Evolutionary conservation across 2,888 invertebrate genomes (phyloP).

Genomic region (Myopa testacea): DNA sequence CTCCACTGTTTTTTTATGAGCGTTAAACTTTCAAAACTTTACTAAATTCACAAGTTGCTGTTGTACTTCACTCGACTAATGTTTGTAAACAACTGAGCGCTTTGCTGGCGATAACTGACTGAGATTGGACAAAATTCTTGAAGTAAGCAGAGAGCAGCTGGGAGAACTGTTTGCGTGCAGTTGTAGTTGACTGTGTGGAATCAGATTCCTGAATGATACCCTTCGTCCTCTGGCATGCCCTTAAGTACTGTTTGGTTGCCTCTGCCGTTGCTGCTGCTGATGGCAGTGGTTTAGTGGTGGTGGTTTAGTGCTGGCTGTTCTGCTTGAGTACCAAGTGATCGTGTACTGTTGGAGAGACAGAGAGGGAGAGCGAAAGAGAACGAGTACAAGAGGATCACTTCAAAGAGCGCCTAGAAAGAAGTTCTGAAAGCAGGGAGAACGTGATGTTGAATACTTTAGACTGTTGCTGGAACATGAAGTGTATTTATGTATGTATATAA

Average conservation of each 20-base stretch:
- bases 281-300: constrained; percentile 33
- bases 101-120: background rate
- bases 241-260: constrained; percentile 60
- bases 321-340: constrained; percentile 43
- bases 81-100: constrained; percentile 43
- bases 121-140: constrained; percentile 33
- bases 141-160: constrained; percentile 34
- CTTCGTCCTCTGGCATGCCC: constrained; percentile 67
- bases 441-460: background rate
- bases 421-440: background rate
- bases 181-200: constrained; percentile 67
- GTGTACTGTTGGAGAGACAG: constrained; percentile 36
- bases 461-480: background rate
- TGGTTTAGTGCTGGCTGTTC: constrained; percentile 37
- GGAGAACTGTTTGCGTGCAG: constrained; percentile 24
- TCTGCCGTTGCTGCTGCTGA: constrained; percentile 37
- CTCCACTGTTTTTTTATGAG: constrained; percentile 21
- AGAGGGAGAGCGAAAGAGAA: background rate
- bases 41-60: constrained; percentile 41
- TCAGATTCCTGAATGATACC: constrained; percentile 72
- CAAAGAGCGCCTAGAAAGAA: constrained; percentile 3
- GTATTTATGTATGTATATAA: background rate
- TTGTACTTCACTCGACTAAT: constrained; percentile 40
- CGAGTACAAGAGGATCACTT: constrained; percentile 1
- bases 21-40: background rate